Conservation (phyloP, 2,888 invertebrate species). For the Tiphia femorata region DNA sequence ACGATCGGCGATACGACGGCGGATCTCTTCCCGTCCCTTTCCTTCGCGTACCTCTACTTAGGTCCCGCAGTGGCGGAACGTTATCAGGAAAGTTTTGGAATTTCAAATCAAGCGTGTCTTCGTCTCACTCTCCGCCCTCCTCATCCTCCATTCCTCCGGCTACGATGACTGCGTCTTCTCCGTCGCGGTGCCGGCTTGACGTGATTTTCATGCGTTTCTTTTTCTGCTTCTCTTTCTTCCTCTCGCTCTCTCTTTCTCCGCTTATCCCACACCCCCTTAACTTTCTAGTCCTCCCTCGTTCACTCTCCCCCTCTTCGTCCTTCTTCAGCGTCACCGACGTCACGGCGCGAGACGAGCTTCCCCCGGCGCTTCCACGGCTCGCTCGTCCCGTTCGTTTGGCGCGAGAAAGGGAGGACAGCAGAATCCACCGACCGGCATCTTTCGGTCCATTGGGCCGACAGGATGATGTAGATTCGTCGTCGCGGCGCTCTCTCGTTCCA, state of each 20-base stretch:
- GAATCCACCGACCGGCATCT: slow-evolving; percentile 48
- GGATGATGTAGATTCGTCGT: slow-evolving; percentile 63
- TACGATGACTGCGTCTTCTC: background rate
- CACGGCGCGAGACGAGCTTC: background rate
- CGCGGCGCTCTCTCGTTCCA: slow-evolving; percentile 34
- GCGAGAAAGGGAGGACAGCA: slow-evolving; percentile 18
- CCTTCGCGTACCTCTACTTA: slow-evolving; percentile 24
- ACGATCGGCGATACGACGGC: slow-evolving; percentile 22
- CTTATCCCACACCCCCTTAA: background rate
- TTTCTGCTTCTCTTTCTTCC: background rate
- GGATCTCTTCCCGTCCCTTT: slow-evolving; percentile 6
- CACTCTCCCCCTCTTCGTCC: no score
- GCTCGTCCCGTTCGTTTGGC: slow-evolving; percentile 8
- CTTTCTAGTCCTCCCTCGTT: background rate
- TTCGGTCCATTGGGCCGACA: slow-evolving; percentile 65
- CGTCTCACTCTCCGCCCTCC: slow-evolving; percentile 27
- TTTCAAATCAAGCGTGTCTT: slow-evolving; percentile 51
- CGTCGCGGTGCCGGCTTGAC: slow-evolving; percentile 31
- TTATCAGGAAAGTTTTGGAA: slow-evolving; percentile 59
- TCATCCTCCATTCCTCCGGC: slow-evolving; percentile 4
- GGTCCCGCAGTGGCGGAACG: slow-evolving; percentile 38
- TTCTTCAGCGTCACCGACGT: no score
- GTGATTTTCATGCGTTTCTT: slow-evolving; percentile 41
- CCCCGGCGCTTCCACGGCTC: no score
- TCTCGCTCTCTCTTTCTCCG: background rate